Base-by-base conservation (phyloP, 1,140 invertebrate species). In the Microplitis demolitor region DNA sequence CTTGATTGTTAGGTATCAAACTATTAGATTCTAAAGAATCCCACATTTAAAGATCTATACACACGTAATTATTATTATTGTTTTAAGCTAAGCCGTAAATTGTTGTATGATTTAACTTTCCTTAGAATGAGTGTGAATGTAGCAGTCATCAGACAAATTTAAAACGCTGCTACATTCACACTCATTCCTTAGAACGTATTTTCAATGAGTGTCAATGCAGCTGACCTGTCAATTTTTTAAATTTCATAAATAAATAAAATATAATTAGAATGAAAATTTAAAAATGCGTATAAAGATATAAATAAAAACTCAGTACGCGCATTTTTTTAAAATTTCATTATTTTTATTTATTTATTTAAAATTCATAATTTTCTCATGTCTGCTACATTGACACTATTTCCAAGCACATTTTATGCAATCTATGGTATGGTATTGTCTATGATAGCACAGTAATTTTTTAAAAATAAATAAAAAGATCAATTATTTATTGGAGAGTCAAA, bases 351-450 rank as follows among this genome's bases (percentile, higher is more conserved):
- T 24, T 24, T 1, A 24, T 24, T 24, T 24, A 24, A 24, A 24
- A 24, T 24, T 24, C 24, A 24, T 24, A 24, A 24, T 1, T 24
- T 24, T 24, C n/a, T 24, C 24, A 1, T 2, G 24, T 24, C 24
- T 24, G 24, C 24, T 24, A 24, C 24, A 24, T 24, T 45, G 3
- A 45, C 39, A 45, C n/a, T 72, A 58, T 69, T 51, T 56, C n/a
- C 33, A 54, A 45, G 16, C 24, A 66, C 51, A 71, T 75, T 39
- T 71, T 77, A 80, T 75, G 64, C 24, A 24, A 24, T 24, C 2
- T 24, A 24, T 24, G 74, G 75, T 74, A 78, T 63, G 71, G 81
- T 84, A 85, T 85, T 85, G 83, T 86, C 83, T 85, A 86, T 83
- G 74, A 78, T 79, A 78, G 78, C 80, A 78, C 82, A 82, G 75